Conservation (phyloP, 2,888 invertebrate species). For the Salpingus planirostris region DNA sequence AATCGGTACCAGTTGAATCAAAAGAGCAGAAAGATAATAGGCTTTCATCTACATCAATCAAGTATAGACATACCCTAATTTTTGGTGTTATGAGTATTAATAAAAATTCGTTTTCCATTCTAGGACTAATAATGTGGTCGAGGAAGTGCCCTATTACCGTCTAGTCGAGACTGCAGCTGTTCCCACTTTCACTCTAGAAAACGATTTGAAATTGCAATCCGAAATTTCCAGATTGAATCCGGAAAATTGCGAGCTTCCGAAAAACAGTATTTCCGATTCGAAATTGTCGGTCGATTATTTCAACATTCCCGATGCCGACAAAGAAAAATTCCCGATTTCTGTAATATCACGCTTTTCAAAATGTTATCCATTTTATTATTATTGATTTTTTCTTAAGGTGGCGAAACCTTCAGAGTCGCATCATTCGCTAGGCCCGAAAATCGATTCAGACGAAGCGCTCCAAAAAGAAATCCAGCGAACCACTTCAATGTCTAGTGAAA, state of each 20-base stretch:
- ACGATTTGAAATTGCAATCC: constrained; percentile 60
- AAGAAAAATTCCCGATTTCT: constrained; percentile 32
- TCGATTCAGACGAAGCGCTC: constrained; percentile 50
- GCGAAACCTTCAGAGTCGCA: constrained; percentile 51
- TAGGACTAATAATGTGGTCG: too few relatives aligned
- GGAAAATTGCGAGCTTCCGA: constrained; percentile 52
- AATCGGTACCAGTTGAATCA: too few relatives aligned
- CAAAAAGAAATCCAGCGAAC: constrained; percentile 68
- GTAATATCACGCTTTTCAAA: neutral
- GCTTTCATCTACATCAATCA: neutral
- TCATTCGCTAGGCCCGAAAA: constrained; percentile 52
- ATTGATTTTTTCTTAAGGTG: constrained; percentile 17
- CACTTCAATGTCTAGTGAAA: constrained; percentile 80
- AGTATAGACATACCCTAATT: too few relatives aligned
- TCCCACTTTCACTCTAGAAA: constrained; percentile 52
- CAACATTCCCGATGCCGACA: constrained; percentile 30
- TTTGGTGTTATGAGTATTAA: too few relatives aligned
- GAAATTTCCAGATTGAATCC: constrained; percentile 38
- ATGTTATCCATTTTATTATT: constrained; percentile 1
- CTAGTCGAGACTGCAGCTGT: constrained; percentile 56
- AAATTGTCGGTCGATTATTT: constrained; percentile 73
- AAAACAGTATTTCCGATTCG: constrained; percentile 80
- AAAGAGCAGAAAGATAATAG: neutral
- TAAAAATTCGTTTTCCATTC: too few relatives aligned
- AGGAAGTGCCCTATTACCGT: constrained; percentile 72